These are phyloP conservation scores for Nebria brevicollis DNA, from an alignment of 2,888 invertebrate genomes.

Conservation along the genomic window DNA sequence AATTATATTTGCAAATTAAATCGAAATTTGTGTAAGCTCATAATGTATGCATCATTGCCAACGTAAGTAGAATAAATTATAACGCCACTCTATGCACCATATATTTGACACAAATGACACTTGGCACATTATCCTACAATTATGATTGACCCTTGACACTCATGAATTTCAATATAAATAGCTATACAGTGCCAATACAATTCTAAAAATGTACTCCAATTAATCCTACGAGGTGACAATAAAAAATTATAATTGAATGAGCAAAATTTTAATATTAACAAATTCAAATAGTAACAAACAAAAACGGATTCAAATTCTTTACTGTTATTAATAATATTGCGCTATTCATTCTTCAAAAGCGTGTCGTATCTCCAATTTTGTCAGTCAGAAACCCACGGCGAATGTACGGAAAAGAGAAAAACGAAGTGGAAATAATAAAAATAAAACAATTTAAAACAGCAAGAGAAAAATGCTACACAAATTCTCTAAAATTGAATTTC, in stretches of 20 bases:
- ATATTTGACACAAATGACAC: background rate
- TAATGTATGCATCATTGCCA: constrained; percentile 12
- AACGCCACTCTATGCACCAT: background rate
- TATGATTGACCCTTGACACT: background rate
- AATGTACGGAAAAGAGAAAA: background rate
- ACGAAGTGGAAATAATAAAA: background rate
- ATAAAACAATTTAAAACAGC: background rate
- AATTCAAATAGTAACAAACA: background rate
- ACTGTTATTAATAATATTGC: background rate
- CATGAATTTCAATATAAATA: background rate
- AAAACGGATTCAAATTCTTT: background rate
- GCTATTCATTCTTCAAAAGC: background rate
- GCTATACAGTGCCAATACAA: background rate
- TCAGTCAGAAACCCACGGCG: background rate
- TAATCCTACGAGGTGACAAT: too few relatives aligned
- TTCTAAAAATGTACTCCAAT: too few relatives aligned
- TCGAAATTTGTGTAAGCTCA: background rate
- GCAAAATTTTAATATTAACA: background rate
- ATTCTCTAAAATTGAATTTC: background rate
- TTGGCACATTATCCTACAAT: background rate
- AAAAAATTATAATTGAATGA: too few relatives aligned
- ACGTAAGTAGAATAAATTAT: background rate
- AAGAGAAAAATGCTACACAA: background rate
- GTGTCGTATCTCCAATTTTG: background rate
- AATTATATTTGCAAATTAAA: constrained; percentile 11